Percentiles rank a stretch among this genome's conserved stretches.
phyloP scores from a whole-genome alignment of 2,797 vertebrate species.

The Microchirus variegatus region DNA sequence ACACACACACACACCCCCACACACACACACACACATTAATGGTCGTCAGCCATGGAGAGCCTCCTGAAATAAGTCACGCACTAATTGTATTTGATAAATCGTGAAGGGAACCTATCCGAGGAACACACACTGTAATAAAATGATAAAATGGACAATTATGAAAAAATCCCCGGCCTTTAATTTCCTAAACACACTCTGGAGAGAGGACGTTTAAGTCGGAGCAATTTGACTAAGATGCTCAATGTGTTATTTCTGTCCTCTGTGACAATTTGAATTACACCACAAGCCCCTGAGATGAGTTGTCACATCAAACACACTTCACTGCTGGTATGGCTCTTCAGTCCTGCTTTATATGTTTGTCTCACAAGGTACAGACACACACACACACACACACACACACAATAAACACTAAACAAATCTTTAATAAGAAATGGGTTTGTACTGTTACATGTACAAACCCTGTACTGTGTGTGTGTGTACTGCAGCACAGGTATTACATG shows the following conservation, averaged over 20 bases:
- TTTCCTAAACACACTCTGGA: constrained; percentile 70
- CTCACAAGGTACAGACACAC: too few species aligned
- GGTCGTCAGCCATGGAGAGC: constrained; percentile 53
- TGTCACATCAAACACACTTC: neutral
- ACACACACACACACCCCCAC: constrained; percentile 36
- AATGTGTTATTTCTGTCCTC: constrained; percentile 31
- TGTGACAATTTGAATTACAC: constrained; percentile 38
- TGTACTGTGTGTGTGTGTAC: too few species aligned
- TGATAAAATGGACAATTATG: constrained; percentile 82
- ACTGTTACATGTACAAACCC: too few species aligned
- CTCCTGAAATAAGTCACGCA: constrained; percentile 76
- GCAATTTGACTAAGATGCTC: constrained; percentile 51
- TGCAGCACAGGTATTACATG: too few species aligned
- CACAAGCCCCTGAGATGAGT: constrained; percentile 10
- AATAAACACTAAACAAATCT: too few species aligned
- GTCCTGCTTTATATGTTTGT: too few species aligned
- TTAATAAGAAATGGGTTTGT: too few species aligned
- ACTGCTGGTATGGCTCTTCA: neutral
- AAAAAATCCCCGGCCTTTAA: constrained; percentile 65
- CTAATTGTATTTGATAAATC: constrained; percentile 84
- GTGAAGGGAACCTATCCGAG: constrained; percentile 77
- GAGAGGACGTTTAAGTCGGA: constrained; percentile 52
- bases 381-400: too few species aligned
- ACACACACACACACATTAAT: constrained; percentile 32
- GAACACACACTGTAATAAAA: constrained; percentile 78